Evolutionary conservation across 2,113 vertebrate species (phyloP).

Genomic region (Atlantisia rogersi): DNA sequence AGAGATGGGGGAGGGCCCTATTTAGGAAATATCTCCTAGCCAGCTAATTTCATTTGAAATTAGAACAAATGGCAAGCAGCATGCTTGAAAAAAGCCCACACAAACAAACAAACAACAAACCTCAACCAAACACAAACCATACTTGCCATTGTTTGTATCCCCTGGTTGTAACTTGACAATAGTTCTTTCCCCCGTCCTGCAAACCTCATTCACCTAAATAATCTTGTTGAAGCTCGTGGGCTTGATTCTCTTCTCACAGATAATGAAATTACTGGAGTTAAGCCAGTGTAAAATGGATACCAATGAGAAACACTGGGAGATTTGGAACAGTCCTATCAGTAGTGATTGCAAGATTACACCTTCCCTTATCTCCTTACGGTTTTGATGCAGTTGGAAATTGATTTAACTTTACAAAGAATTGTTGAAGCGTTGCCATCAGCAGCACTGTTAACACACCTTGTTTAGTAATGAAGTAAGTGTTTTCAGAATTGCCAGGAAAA

Average conservation of each 20-base stretch:
- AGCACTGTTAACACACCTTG: constrained; percentile 40
- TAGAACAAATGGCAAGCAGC: constrained; percentile 25
- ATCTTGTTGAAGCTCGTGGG: not conserved
- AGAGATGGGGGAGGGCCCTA: not conserved
- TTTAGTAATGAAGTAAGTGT: constrained; percentile 53
- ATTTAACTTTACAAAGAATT: not conserved
- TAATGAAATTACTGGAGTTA: constrained; percentile 33
- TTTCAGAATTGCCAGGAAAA: constrained; percentile 42
- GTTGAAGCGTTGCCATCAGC: constrained; percentile 20
- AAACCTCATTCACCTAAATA: not conserved
- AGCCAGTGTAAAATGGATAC: constrained; percentile 16
- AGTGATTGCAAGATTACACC: constrained; percentile 34
- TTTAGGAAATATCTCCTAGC: constrained; percentile 26
- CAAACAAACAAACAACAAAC: not conserved
- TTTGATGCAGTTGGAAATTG: constrained; percentile 33
- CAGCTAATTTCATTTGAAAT: constrained; percentile 40
- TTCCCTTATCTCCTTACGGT: constrained; percentile 31
- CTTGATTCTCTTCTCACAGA: not conserved
- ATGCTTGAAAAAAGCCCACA: not conserved
- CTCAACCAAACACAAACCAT: not conserved
- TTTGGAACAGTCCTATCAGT: not conserved
- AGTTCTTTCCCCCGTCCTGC: not conserved
- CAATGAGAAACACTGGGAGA: not conserved
- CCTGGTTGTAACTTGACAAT: not conserved
- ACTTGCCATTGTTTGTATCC: not conserved